Evolutionary conservation across 1,140 invertebrate genomes (phyloP).

Genomic region (Melipona quadrifasciata): DNA sequence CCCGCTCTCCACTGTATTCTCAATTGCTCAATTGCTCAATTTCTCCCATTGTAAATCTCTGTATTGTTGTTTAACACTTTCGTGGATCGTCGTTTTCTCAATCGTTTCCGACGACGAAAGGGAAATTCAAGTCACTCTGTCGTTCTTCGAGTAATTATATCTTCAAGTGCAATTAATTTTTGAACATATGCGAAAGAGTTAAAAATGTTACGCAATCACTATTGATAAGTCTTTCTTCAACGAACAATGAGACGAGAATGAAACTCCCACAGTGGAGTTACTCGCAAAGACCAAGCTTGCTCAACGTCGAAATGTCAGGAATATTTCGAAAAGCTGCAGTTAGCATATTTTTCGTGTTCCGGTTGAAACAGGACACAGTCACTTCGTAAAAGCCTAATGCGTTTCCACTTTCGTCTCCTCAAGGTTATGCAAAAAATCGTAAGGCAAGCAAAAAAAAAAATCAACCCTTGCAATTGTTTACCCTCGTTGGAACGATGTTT

Average conservation of each 20-base stretch:
- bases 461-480: slow-evolving; percentile 62
- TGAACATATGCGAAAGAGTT: neutral
- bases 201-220: neutral
- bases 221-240: neutral
- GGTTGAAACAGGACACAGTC: neutral
- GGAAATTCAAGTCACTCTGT: no score
- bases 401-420: slow-evolving; percentile 43
- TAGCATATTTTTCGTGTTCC: slow-evolving; percentile 2
- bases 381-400: slow-evolving; percentile 29
- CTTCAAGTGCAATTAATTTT: no score
- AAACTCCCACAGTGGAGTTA: neutral
- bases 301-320: neutral
- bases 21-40: neutral
- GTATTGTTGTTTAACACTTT: neutral
- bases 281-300: neutral
- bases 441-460: no score
- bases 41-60: neutral
- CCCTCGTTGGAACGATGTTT: slow-evolving; percentile 61
- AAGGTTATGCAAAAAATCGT: slow-evolving; percentile 70
- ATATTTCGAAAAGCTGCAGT: slow-evolving; percentile 8
- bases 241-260: neutral
- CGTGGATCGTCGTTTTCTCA: no score
- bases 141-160: no score
- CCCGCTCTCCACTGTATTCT: neutral
- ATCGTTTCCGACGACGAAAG: no score